Evolutionary conservation across 2,797 vertebrate species (phyloP).

Genomic region (Pteronotus mesoamericanus): DNA sequence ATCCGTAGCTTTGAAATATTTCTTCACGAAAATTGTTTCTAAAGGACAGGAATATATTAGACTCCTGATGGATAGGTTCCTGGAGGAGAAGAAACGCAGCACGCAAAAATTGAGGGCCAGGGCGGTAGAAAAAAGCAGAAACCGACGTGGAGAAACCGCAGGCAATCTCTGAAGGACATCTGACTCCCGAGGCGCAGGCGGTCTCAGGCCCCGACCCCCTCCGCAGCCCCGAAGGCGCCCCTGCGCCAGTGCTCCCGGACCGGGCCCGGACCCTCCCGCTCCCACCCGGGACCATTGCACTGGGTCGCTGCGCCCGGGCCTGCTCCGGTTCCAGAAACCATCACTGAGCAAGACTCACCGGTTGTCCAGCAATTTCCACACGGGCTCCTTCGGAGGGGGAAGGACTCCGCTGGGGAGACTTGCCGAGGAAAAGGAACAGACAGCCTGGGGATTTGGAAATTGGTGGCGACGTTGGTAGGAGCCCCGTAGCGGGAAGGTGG

Average conservation of each 20-base stretch:
- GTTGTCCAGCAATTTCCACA: neutral
- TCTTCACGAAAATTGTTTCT: neutral
- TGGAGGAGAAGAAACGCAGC: neutral
- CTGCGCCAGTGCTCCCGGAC: rapidly evolving
- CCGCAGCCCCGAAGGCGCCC: neutral
- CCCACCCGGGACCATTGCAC: rapidly evolving
- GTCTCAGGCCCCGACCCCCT: neutral
- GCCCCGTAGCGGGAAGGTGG: neutral
- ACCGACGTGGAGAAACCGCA: neutral
- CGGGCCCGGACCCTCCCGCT: neutral
- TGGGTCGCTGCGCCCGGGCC: neutral
- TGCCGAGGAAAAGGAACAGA: rapidly evolving
- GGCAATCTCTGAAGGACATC: neutral
- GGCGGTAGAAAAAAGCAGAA: neutral
- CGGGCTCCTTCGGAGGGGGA: neutral
- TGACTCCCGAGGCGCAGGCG: neutral
- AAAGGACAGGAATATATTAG: neutral
- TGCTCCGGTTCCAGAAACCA: neutral
- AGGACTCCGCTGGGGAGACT: neutral
- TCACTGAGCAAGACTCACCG: constrained; percentile 48
- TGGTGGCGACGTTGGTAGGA: neutral
- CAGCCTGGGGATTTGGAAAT: neutral
- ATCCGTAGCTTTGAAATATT: neutral
- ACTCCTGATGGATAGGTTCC: neutral
- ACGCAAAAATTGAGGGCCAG: neutral